Percentiles rank a stretch among this genome's conserved stretches.
These are phyloP conservation scores for Rhea pennata DNA, from an alignment of 2,113 vertebrate genomes.

Conservation along the genomic window DNA sequence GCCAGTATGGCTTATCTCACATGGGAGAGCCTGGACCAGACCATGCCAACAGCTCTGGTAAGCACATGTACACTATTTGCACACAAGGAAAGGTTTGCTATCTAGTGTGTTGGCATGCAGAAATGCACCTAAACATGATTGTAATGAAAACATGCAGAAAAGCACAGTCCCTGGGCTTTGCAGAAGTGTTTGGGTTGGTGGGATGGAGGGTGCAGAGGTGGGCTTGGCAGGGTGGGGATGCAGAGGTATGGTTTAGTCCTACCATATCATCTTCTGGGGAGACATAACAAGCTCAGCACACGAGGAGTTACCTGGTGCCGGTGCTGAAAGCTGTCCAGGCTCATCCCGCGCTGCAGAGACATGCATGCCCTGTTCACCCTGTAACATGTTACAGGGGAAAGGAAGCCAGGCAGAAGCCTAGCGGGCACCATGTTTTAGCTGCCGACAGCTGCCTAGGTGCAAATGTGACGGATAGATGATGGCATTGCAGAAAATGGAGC, in stretches of 20 bases:
- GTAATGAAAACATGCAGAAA: neutral
- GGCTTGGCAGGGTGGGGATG: too few relatives aligned
- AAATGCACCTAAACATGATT: fast-evolving
- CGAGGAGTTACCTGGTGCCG: fast-evolving
- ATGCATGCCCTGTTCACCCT: fast-evolving
- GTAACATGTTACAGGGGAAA: fast-evolving
- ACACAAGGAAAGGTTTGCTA: fast-evolving
- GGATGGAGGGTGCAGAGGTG: neutral
- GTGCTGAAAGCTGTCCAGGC: fast-evolving
- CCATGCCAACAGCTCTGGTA: neutral
- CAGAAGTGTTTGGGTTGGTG: too few relatives aligned
- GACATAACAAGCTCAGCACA: neutral
- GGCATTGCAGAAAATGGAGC: neutral
- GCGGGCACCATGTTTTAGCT: neutral
- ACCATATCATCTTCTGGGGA: neutral
- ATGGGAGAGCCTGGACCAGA: neutral
- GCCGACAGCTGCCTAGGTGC: neutral
- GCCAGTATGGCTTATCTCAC: neutral
- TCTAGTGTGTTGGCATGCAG: fast-evolving
- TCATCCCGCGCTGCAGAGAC: neutral
- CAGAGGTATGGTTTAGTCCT: too few relatives aligned
- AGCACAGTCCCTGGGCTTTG: neutral
- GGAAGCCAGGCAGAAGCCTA: fast-evolving
- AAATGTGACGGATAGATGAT: fast-evolving
- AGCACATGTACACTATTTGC: fast-evolving